phyloP scores from a whole-genome alignment of 2,888 invertebrate genomes.

The Heliconius hortense region DNA sequence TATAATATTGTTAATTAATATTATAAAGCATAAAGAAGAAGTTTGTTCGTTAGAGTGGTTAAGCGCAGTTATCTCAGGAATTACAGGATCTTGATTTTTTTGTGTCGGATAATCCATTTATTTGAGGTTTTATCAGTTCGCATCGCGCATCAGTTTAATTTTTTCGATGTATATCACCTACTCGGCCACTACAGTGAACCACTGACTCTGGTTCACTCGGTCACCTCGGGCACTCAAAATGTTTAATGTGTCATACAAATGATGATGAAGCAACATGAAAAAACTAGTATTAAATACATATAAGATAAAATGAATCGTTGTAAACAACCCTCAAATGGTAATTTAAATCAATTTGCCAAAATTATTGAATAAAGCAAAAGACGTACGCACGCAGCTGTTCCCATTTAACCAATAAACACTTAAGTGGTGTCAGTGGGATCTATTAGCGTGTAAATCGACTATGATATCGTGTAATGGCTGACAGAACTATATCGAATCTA shows the following conservation, averaged over 20 bases:
- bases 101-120: background rate
- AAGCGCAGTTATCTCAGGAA: background rate
- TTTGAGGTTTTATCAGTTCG: background rate
- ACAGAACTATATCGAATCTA: constrained; percentile 27
- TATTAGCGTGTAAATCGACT: constrained; percentile 30
- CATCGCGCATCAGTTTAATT: no score
- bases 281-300: no score
- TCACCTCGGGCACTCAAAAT: no score
- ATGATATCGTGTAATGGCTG: constrained; percentile 28
- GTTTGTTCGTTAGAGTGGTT: no score
- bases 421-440: constrained; percentile 27
- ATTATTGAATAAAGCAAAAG: constrained; percentile 1
- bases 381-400: constrained; percentile 24
- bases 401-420: constrained; percentile 34
- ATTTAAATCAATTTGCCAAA: background rate
- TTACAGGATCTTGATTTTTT: background rate
- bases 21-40: no score
- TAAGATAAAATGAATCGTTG: background rate
- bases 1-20: no score
- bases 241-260: no score
- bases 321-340: background rate
- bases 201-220: no score
- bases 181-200: no score
- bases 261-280: no score
- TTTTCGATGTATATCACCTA: background rate